A percentile compares a stretch with the other conserved stretches of the same genome.
Evolutionary conservation across 2,113 vertebrate species (phyloP).

Genomic region (Pomatostomus ruficeps): DNA sequence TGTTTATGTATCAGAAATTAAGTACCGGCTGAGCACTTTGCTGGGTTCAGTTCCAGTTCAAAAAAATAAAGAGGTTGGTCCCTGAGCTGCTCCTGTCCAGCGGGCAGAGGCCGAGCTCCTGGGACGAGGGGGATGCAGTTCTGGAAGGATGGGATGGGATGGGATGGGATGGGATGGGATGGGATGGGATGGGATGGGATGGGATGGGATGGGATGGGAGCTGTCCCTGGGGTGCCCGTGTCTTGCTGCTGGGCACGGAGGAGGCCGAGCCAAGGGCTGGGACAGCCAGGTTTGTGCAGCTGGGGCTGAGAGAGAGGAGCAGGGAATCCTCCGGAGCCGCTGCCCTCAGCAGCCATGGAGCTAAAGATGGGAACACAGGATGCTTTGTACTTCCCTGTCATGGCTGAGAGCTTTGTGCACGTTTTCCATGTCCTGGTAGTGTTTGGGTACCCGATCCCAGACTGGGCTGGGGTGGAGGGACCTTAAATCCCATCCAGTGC

Average conservation of each 20-base stretch:
- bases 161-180: no score
- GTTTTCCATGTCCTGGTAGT: no score
- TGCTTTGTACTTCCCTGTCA: neutral
- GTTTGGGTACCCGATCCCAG: neutral
- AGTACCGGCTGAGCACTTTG: neutral
- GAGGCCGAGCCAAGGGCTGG: no score
- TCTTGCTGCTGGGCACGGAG: no score
- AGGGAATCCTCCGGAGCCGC: no score
- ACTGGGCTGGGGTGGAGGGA: neutral
- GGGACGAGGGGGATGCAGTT: fast-evolving
- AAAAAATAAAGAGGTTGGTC: neutral
- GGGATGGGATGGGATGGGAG: no score
- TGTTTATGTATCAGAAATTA: neutral
- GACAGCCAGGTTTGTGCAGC: no score
- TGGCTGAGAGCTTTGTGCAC: neutral
- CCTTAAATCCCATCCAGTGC: neutral
- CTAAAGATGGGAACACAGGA: no score
- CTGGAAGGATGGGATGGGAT: no score
- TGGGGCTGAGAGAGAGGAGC: no score
- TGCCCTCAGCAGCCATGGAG: no score
- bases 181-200: neutral
- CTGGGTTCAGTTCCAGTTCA: neutral
- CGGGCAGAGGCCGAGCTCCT: neutral
- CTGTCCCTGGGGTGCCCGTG: no score
- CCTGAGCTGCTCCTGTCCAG: fast-evolving